A percentile compares a stretch with the other conserved stretches of the same genome.
Conservation (phyloP, 1,140 invertebrate genomes). For the Drosophila ironensis region DNA sequence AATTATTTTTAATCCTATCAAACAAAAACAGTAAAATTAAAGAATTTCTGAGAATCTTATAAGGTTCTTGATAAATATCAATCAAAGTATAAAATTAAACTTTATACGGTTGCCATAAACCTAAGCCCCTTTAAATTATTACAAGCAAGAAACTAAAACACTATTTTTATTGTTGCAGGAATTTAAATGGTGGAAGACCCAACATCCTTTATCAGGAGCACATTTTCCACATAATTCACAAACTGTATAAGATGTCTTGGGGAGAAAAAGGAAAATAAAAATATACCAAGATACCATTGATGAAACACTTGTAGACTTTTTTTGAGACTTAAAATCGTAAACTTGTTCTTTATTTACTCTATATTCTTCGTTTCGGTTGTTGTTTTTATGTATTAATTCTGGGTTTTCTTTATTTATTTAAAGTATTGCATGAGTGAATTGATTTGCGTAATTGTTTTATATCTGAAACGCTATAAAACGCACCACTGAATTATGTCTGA, state of each 20-base stretch:
- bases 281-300: constrained; percentile 2
- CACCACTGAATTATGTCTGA: constrained; percentile 65
- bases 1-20: too few species aligned
- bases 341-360: constrained; percentile 65
- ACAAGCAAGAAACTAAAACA: not conserved
- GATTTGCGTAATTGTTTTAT: constrained; percentile 65
- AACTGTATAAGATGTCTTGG: not conserved
- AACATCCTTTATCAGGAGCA: not conserved
- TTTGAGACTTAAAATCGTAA: constrained; percentile 69
- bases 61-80: not conserved
- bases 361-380: constrained; percentile 23
- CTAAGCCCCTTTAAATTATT: too few species aligned
- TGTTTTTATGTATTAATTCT: not conserved
- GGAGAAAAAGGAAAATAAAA: not conserved
- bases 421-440: constrained; percentile 56
- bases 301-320: constrained; percentile 1
- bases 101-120: too few species aligned
- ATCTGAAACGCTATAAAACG: constrained; percentile 72
- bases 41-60: not conserved
- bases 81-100: too few species aligned
- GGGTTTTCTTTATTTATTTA: constrained; percentile 22
- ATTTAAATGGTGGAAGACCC: constrained; percentile 17
- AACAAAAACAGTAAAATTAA: not conserved
- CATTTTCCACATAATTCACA: not conserved
- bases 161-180: constrained; percentile 23